Conservation (phyloP, 2,113 vertebrate species). For the Xiphorhynchus elegans region DNA sequence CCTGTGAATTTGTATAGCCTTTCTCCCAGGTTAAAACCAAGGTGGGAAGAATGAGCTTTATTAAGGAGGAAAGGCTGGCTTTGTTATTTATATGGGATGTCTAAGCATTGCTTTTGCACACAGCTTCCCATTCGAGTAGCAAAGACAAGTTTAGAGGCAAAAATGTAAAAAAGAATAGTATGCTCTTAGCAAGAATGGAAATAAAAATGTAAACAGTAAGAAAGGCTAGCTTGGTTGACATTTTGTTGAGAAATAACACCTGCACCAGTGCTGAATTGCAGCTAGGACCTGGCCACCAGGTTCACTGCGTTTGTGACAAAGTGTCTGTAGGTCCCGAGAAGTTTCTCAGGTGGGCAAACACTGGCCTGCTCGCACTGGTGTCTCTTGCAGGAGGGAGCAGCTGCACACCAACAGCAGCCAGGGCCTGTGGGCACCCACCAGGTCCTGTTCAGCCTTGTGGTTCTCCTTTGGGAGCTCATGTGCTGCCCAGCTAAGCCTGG, state of each 20-base stretch:
- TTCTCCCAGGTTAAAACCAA: neutral
- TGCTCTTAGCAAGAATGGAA: neutral
- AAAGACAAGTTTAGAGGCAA: neutral
- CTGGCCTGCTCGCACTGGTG: accelerated
- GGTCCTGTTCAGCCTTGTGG: accelerated
- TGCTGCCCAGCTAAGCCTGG: neutral
- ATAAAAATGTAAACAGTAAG: neutral
- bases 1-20: neutral
- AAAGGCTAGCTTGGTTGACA: neutral
- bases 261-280: neutral
- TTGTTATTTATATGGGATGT: neutral
- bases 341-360: neutral
- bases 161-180: neutral
- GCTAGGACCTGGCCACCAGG: too few relatives aligned
- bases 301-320: neutral
- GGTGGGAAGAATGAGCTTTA: neutral
- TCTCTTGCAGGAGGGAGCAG: neutral
- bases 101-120: neutral
- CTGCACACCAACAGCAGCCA: accelerated
- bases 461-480: neutral
- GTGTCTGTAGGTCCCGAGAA: neutral
- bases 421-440: accelerated
- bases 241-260: neutral
- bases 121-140: neutral
- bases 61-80: neutral